A percentile compares a stretch with the other conserved stretches of the same genome.
These are phyloP conservation scores for Planococcus citri DNA, from an alignment of 1,140 invertebrate species.

Conservation along the genomic window DNA sequence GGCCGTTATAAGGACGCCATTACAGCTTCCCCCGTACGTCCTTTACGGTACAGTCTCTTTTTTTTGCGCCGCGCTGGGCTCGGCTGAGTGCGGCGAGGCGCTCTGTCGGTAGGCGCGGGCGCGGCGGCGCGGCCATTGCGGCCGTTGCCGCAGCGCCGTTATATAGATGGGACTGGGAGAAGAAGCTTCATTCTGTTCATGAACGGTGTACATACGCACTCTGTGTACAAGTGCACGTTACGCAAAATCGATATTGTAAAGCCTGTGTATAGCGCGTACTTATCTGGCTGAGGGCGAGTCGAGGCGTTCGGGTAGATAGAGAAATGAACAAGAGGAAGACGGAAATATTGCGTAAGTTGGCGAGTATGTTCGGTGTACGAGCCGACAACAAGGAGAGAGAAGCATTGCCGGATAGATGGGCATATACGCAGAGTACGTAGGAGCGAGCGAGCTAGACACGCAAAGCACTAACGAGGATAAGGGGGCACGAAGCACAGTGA, in stretches of 20 bases:
- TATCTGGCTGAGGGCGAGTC: not conserved
- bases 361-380: not conserved
- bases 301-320: no score
- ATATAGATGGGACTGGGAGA: no score
- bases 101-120: not conserved
- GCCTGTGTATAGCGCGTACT: slow-evolving; percentile 14
- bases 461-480: no score
- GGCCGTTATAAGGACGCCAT: slow-evolving; percentile 19
- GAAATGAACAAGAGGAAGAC: slow-evolving; percentile 12
- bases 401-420: not conserved
- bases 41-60: not conserved
- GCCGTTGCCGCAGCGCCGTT: no score
- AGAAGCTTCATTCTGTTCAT: not conserved
- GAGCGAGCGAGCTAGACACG: no score
- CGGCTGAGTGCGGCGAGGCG: not conserved
- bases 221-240: slow-evolving; percentile 20
- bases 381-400: not conserved
- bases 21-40: not conserved
- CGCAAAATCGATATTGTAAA: slow-evolving; percentile 19
- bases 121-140: not conserved
- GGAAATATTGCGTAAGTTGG: slow-evolving; percentile 20
- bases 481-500: no score
- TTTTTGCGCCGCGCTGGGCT: not conserved
- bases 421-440: no score
- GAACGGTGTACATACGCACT: slow-evolving; percentile 14